Base-by-base conservation (phyloP, 2,888 invertebrate genomes). In the Hyposoter dolosus region DNA sequence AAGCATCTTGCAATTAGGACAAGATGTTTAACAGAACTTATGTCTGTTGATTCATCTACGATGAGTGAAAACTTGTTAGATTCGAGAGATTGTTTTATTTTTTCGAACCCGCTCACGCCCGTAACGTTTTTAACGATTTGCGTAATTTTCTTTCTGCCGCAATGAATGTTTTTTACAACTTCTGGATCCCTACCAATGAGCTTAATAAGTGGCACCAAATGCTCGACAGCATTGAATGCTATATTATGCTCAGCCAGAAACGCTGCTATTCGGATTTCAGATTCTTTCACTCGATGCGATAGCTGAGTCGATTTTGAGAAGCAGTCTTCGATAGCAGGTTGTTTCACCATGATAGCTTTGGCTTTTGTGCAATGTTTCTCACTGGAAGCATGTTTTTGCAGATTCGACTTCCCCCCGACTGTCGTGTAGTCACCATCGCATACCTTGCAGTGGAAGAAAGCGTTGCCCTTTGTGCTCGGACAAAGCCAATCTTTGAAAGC, bases 171-270 rank as follows among this genome's bases (percentile, higher is more conserved):
- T 79, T 90, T 87, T 10, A 88, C 89, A 40, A 89, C 87, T 71
- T 89, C 79, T 15, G 90, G 90, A 87, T 90, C 88, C 15, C 74
- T 83, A 82, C 88, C 88, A 28, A 89, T 81, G 56, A 66, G 75
- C 83, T 79, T 82, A 17, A 90, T 85, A n/a, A 88, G 50, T 43
- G 84, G 72, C n/a, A 86, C 77, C 66, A 90, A 83, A 86, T 90
- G 90, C 63, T 88, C 87, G 35, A 88, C 83, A n/a, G 87, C 53
- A 72, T 72, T 82, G 66, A 91, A 88, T 45, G 90, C 88, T 28
- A 91, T 56, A 60, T 90, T 89, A 79, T 90, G 90, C 79, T 90
- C 90, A 28, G 88, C 89, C 56, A 90, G 65, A 68, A 90, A 89
- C 28, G 87, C 83, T 53, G 83, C 72, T 19, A 88, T 43, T 12